phyloP scores from a whole-genome alignment of 1,140 invertebrate species.

The Adoxophyes honmai region DNA sequence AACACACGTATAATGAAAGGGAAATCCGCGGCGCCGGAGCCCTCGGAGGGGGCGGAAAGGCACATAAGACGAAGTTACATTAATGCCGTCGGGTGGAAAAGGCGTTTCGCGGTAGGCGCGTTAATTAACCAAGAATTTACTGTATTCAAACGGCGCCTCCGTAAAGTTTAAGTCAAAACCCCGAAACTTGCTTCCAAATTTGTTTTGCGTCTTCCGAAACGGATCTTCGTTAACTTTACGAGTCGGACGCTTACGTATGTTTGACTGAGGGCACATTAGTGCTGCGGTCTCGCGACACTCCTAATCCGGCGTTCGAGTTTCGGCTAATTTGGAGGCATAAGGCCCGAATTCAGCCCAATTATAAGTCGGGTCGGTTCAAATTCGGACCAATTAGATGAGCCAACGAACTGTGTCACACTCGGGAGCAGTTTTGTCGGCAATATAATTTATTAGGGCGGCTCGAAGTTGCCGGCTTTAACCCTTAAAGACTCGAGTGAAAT shows the following conservation, averaged over 20 bases:
- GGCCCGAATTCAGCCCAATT: constrained; percentile 61
- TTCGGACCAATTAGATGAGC: constrained; percentile 74
- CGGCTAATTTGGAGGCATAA: constrained; percentile 60
- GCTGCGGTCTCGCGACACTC: constrained; percentile 46
- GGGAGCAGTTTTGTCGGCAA: constrained; percentile 73
- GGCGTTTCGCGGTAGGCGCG: constrained; percentile 24
- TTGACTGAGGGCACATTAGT: constrained; percentile 53
- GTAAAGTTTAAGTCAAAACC: constrained; percentile 50
- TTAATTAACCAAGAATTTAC: constrained; percentile 66
- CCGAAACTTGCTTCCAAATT: constrained; percentile 53
- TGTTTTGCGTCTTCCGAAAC: constrained; percentile 51
- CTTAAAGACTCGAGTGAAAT: constrained; percentile 74
- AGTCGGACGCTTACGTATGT: constrained; percentile 62
- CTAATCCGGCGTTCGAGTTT: constrained; percentile 57
- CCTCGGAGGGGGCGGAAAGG: constrained; percentile 30
- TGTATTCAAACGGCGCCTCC: constrained; percentile 53
- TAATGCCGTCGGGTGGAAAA: constrained; percentile 21
- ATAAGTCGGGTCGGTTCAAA: constrained; percentile 66
- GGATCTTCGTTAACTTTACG: constrained; percentile 66
- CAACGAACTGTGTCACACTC: constrained; percentile 71
- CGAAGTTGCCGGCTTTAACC: constrained; percentile 68
- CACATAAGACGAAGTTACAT: constrained; percentile 23
- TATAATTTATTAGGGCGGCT: constrained; percentile 75
- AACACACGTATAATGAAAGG: constrained; percentile 26
- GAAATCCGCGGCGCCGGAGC: constrained; percentile 33